These are phyloP conservation scores for Eulimnadia texana DNA, from an alignment of 1,140 invertebrate genomes.

Conservation along the genomic window DNA sequence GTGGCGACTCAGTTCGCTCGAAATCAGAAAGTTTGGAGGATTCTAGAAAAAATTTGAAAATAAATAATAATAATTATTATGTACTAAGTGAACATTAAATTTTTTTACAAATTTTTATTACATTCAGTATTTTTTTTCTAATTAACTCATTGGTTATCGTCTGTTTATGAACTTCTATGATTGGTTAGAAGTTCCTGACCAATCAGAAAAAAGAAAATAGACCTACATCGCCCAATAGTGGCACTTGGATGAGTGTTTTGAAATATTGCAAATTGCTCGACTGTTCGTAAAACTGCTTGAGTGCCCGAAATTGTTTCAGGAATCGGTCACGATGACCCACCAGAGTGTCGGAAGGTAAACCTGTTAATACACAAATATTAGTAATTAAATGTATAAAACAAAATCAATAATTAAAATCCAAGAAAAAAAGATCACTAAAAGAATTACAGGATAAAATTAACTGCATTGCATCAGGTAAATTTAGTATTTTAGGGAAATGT, in stretches of 20 bases:
- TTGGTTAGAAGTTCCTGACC: no score
- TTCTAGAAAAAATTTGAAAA: slow-evolving; percentile 38
- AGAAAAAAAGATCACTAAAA: no score
- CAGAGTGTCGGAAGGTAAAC: slow-evolving; percentile 77
- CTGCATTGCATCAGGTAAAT: no score
- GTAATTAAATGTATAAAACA: background rate
- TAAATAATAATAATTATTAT: background rate
- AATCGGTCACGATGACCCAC: slow-evolving; percentile 83
- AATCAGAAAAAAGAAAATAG: slow-evolving; percentile 1
- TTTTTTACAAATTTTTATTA: background rate
- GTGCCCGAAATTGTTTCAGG: slow-evolving; percentile 68
- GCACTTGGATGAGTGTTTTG: slow-evolving; percentile 86
- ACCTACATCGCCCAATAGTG: slow-evolving; percentile 70
- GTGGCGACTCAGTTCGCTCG: slow-evolving; percentile 81
- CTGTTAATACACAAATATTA: slow-evolving; percentile 27
- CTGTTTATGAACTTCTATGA: no score
- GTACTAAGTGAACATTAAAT: background rate
- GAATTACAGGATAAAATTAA: no score
- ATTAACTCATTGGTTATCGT: no score
- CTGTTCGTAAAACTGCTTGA: slow-evolving; percentile 86
- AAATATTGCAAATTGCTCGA: slow-evolving; percentile 93
- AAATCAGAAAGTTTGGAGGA: slow-evolving; percentile 88
- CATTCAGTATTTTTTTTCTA: no score
- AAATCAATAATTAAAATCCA: slow-evolving; percentile 3
- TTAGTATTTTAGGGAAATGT: no score